These are phyloP conservation scores for Sprattus sprattus DNA, from an alignment of 2,113 vertebrate genomes.

Conservation along the genomic window DNA sequence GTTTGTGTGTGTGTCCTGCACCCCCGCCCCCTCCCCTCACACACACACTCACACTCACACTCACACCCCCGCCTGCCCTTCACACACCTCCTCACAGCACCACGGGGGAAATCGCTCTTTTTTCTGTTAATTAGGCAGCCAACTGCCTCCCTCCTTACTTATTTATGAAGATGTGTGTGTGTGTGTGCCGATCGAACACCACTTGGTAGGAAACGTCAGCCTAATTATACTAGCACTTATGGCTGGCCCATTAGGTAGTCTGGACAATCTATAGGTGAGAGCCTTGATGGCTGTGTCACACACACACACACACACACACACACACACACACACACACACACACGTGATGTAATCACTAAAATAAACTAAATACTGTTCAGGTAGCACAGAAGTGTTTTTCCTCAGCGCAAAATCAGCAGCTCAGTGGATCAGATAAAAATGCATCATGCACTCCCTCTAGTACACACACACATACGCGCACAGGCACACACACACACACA, in stretches of 20 bases:
- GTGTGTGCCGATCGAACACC: conserved; percentile 58
- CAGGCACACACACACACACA: background rate
- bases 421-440: conserved; percentile 2
- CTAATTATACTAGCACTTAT: conserved; percentile 71
- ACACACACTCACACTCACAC: conserved; percentile 45
- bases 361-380: background rate
- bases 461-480: background rate
- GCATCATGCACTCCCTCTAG: background rate
- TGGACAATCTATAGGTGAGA: background rate
- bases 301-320: too few relatives aligned
- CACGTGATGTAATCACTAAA: background rate
- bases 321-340: too few relatives aligned
- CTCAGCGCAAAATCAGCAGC: background rate
- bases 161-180: conserved; percentile 69
- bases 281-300: too few relatives aligned
- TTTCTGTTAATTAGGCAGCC: conserved; percentile 73
- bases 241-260: conserved; percentile 60
- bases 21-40: conserved; percentile 19
- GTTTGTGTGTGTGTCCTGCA: background rate
- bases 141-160: conserved; percentile 70
- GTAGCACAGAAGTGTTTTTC: background rate
- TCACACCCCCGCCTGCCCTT: too few relatives aligned
- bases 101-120: conserved; percentile 62
- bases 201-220: conserved; percentile 52
- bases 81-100: conserved; percentile 36